Conservation (phyloP, 2,113 vertebrate genomes). For the Ascaphus truei region DNA sequence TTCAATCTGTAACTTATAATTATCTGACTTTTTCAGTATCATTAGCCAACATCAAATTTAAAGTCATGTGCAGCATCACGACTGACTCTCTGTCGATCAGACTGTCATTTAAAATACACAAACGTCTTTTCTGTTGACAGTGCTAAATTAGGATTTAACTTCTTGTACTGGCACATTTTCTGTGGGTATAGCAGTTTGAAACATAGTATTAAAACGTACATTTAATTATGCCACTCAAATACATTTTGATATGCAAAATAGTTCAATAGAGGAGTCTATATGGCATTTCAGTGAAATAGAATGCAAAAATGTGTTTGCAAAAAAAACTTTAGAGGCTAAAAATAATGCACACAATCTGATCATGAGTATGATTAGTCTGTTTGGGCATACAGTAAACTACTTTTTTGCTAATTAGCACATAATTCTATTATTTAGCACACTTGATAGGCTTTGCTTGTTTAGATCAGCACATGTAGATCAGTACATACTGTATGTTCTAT, state of each 20-base stretch:
- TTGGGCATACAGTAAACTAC: no score
- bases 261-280: no score
- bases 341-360: no score
- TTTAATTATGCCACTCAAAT: constrained; percentile 47
- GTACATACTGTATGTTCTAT: no score
- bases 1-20: constrained; percentile 46
- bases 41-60: constrained; percentile 48
- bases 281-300: no score
- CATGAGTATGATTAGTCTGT: no score
- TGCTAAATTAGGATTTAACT: constrained; percentile 57
- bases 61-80: constrained; percentile 45
- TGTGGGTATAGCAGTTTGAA: constrained; percentile 45
- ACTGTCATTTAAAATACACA: constrained; percentile 44
- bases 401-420: no score
- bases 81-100: constrained; percentile 45
- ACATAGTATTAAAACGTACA: constrained; percentile 43
- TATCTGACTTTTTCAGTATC: constrained; percentile 45
- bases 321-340: no score
- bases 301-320: no score
- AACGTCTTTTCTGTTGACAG: constrained; percentile 61
- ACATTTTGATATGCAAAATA: constrained; percentile 46
- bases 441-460: no score
- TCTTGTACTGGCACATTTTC: constrained; percentile 48
- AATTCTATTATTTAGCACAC: no score
- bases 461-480: no score